Conservation (phyloP, 2,797 vertebrate species). For the Bryconaethiops microstoma region DNA sequence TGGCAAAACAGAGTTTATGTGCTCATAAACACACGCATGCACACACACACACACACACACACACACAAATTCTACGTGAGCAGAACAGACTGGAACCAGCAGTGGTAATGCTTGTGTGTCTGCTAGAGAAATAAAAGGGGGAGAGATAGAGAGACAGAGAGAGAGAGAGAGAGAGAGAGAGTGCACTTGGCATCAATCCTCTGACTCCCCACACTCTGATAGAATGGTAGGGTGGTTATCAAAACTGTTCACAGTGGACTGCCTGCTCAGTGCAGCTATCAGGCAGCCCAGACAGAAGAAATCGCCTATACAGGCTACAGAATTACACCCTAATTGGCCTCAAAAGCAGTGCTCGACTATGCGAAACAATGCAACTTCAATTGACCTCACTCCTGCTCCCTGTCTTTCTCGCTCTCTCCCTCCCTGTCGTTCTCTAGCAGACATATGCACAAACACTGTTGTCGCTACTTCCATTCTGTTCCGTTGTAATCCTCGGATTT, state of each 20-base stretch:
- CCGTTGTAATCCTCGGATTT: constrained; percentile 60
- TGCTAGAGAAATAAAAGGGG: neutral
- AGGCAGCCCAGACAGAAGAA: constrained; percentile 72
- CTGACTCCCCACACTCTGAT: constrained; percentile 66
- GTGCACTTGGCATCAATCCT: constrained; percentile 51
- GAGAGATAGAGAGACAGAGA: constrained; percentile 11
- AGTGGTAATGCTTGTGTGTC: neutral
- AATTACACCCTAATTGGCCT: constrained; percentile 80
- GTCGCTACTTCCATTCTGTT: constrained; percentile 45
- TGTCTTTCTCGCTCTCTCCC: constrained; percentile 40
- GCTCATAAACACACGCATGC: neutral
- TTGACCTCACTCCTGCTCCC: constrained; percentile 67
- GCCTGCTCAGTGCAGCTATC: constrained; percentile 70
- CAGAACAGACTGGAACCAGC: constrained; percentile 29
- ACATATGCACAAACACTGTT: constrained; percentile 35
- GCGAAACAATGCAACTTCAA: constrained; percentile 78
- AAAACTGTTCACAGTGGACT: constrained; percentile 73
- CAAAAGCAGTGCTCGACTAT: constrained; percentile 75
- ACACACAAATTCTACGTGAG: constrained; percentile 9
- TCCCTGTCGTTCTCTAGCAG: constrained; percentile 17
- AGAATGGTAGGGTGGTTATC: constrained; percentile 69
- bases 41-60: constrained; percentile 23
- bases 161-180: constrained; percentile 15
- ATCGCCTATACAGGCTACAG: constrained; percentile 74
- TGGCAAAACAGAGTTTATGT: too few species aligned